Base-by-base conservation (phyloP, 2,113 vertebrate genomes). In the Colaptes auratus region DNA sequence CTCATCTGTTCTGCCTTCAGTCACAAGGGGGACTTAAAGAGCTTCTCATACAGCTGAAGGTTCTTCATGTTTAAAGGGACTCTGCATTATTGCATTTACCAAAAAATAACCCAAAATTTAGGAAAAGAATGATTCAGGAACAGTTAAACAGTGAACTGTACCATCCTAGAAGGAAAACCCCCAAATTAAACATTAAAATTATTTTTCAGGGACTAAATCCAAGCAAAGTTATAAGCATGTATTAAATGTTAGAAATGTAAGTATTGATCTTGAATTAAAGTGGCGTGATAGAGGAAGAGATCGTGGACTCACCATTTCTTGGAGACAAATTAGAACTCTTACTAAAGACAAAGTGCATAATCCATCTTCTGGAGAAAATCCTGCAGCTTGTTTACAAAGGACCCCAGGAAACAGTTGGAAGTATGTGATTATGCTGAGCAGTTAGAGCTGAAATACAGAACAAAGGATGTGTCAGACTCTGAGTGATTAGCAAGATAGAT, bases 281-380 rank as follows among this genome's bases (percentile, higher is more conserved):
- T 56, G 35, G 7, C 39, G 71, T 17, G 72, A 55, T 50, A 39
- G 6, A 80, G 76, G 76, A 44, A 14, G 76, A 83, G 69, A 80
- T 74, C 1, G 1, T 77, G 46, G 52, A 30, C 60, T 92, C 16
- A 4, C 8, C 3, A 1, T 52, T 35, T 42, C 44, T 35, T 63
- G 27, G 44, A 88, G 60, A 81, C 31, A 55, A 90, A 92, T 71
- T n/a, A 55, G 42, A 86, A 44, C 7, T 71, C 31, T 58, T 31
- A 1, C 8, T 21, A 9, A 70, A 80, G 36, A 73, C n/a, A 24
- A 94, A 93, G 15, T 1, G 35, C 35, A 33, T 9, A 59, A 66
- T 70, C 52, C 60, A n/a, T 70, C 82, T 85, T 61, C 67, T 70
- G n/a, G 64, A 82, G 72, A 55, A 88, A 63, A 90, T 59, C 46